Evolutionary conservation across 1,140 invertebrate genomes (phyloP).

Genomic region (Tribolium madens): DNA sequence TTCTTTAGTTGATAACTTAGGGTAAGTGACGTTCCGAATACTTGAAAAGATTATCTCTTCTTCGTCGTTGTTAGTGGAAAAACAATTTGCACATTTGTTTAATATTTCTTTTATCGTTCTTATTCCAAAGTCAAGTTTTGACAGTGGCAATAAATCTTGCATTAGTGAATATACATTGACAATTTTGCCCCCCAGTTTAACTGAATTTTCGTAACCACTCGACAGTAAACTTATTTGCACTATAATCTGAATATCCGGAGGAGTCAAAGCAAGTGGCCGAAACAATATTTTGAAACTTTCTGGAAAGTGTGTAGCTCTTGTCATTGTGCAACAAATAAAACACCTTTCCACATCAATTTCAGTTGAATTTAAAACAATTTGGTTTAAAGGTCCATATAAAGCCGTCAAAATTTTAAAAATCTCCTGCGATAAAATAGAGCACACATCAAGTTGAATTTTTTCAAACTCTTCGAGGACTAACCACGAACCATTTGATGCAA

Average conservation of each 20-base stretch:
- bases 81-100: slow-evolving; percentile 35
- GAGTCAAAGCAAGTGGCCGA: slow-evolving; percentile 93
- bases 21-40: slow-evolving; percentile 89
- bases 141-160: slow-evolving; percentile 73
- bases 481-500: slow-evolving; percentile 90
- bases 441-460: slow-evolving; percentile 53
- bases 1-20: slow-evolving; percentile 89
- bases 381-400: neutral
- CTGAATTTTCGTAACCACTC: slow-evolving; percentile 84
- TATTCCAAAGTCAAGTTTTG: slow-evolving; percentile 72
- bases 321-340: slow-evolving; percentile 73
- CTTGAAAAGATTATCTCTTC: slow-evolving; percentile 59
- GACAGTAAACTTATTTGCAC: slow-evolving; percentile 90
- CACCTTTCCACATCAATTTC: slow-evolving; percentile 88
- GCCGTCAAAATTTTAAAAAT: neutral
- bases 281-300: slow-evolving; percentile 92
- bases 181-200: slow-evolving; percentile 84
- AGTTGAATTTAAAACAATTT: slow-evolving; percentile 79
- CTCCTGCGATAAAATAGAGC: slow-evolving; percentile 47
- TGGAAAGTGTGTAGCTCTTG: slow-evolving; percentile 82
- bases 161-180: slow-evolving; percentile 65
- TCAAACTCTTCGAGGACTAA: slow-evolving; percentile 82
- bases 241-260: slow-evolving; percentile 90
- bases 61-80: slow-evolving; percentile 72
- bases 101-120: slow-evolving; percentile 48